These are phyloP conservation scores for Metellina segmentata DNA, from an alignment of 2,888 invertebrate genomes.

Conservation along the genomic window DNA sequence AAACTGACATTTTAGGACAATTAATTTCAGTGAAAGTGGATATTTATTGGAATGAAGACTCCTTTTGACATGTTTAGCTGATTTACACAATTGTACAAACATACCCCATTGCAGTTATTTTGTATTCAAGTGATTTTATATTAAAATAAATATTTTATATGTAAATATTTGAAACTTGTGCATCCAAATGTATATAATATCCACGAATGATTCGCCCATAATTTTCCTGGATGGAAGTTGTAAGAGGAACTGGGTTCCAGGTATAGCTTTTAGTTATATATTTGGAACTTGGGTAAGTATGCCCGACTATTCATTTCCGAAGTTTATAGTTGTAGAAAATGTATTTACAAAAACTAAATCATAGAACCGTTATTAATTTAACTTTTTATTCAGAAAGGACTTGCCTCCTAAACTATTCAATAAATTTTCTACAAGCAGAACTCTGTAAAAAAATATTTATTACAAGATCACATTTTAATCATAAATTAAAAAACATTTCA, in stretches of 20 bases:
- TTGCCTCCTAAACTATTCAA: neutral
- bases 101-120: neutral
- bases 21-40: neutral
- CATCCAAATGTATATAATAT: no score
- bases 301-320: no score
- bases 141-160: slow-evolving; percentile 37
- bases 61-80: neutral
- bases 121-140: slow-evolving; percentile 12
- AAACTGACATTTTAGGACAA: neutral
- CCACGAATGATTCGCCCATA: no score
- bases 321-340: no score
- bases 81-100: slow-evolving; percentile 20
- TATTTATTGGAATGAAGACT: neutral
- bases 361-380: no score
- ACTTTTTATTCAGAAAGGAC: no score
- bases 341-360: no score
- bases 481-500: neutral
- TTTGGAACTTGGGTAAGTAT: no score
- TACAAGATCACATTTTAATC: slow-evolving; percentile 7
- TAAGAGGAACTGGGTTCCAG: no score
- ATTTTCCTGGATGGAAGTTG: no score
- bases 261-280: no score
- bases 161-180: no score
- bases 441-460: slow-evolving; percentile 29
- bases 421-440: neutral